Evolutionary conservation across 1,140 invertebrate species (phyloP), one percentile per base, ranked within the genome.

Genomic region (Aleiodes sp.): DNA sequence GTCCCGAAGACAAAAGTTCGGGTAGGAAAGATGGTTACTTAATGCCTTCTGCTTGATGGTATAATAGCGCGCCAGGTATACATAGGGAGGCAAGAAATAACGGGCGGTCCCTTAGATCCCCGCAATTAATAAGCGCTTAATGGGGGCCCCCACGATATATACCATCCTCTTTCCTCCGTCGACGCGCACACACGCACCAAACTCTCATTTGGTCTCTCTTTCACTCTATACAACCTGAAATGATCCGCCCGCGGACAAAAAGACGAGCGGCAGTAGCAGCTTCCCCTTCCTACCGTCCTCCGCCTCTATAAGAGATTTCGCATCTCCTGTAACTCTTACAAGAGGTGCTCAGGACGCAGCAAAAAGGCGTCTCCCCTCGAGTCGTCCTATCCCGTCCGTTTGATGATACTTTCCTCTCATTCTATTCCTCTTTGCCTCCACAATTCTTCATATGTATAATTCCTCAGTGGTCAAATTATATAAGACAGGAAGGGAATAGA

Each of bases 51-150:
- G 75, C 73, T 74, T 76, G 81, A 84, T 80, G 82, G 77, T 79
- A 78, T 73, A 66, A 76, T 35, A 10, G 31, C 10, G 10, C 31
- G 46, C 16, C 41, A 46, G 24, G 28, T 29, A 59, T 59, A 59
- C 9, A 59, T 24, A 26, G 26, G n/a, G 10, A 7, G 12, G 28
- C 82, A 84, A 84, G 82, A 84, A 84, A 83, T 74, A 68, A 76
- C 71, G 78, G 65, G 80, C 82, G 83, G 82, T 76, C 75, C 75
- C 74, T 84, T 77, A 82, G 83, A 84, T 84, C 82, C 81, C 82
- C 75, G 80, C 82, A 84, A 84, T 84, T 84, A 84, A 84, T 84
- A 84, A 84, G 80, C 80, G 80, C 82, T 82, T 84, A 84, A 84
- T 84, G 82, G 83, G 65, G 80, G 75, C 78, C 79, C 72, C 77